Percentiles rank a stretch among this genome's conserved stretches.
These are phyloP conservation scores for Podarcis siculus DNA, from an alignment of 2,797 vertebrate species.

Conservation along the genomic window DNA sequence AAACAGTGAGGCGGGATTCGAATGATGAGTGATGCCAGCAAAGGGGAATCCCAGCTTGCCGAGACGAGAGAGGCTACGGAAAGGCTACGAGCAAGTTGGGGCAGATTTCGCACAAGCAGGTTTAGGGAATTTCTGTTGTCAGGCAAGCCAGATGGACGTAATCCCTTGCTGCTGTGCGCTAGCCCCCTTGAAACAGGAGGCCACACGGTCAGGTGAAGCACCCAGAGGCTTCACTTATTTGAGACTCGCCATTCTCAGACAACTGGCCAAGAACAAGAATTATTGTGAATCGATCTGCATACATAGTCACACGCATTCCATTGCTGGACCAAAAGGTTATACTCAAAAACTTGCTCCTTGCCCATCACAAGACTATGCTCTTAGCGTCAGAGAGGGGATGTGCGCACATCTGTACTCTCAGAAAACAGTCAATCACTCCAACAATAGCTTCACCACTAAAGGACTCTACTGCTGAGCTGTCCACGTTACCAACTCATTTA, in stretches of 20 bases:
- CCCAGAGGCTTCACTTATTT: neutral
- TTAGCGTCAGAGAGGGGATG: neutral
- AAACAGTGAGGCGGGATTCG: constrained; percentile 40
- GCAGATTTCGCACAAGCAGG: constrained; percentile 24
- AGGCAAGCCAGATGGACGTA: constrained; percentile 43
- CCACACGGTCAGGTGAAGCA: neutral
- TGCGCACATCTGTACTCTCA: neutral
- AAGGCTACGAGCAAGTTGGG: constrained; percentile 57
- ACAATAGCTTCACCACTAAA: neutral
- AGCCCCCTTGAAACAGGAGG: constrained; percentile 21
- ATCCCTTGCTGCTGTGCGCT: constrained; percentile 8
- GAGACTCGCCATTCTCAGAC: neutral
- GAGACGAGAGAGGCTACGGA: constrained; percentile 46
- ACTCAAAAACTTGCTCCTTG: neutral
- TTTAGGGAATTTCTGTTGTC: constrained; percentile 41
- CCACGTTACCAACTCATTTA: neutral
- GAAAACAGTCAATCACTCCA: neutral
- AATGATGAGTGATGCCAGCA: constrained; percentile 54
- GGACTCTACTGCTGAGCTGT: neutral
- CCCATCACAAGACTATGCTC: neutral
- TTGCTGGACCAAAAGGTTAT: neutral
- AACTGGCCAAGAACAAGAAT: neutral
- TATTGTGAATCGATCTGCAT: neutral
- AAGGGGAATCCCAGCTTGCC: constrained; percentile 59
- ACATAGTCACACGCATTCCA: neutral